Evolutionary conservation across 1,140 invertebrate species (phyloP).

Genomic region (Papilio aristodemus): DNA sequence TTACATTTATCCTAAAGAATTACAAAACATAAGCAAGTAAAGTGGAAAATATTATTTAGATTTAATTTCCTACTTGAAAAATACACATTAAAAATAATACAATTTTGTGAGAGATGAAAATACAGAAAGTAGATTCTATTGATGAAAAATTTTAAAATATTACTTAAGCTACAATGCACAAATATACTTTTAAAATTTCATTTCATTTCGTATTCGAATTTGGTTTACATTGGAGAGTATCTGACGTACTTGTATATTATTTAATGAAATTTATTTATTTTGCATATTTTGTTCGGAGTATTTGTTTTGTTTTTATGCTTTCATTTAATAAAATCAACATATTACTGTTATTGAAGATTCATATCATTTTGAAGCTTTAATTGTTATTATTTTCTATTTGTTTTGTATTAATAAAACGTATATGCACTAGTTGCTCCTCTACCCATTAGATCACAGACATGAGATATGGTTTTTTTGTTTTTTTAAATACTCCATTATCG

Average conservation of each 20-base stretch:
- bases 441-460: too few species aligned
- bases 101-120: background rate
- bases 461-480: too few species aligned
- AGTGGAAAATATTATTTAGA: too few species aligned
- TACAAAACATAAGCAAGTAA: too few species aligned
- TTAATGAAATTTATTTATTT: background rate
- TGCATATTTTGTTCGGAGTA: background rate
- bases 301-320: constrained; percentile 7
- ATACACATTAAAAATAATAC: too few species aligned
- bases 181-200: background rate
- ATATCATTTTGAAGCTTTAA: background rate
- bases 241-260: background rate
- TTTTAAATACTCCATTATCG: too few species aligned
- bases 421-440: too few species aligned
- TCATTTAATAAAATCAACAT: background rate
- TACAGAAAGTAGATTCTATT: background rate
- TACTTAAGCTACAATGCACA: background rate
- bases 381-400: too few species aligned
- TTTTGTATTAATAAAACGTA: too few species aligned
- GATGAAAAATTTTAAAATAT: background rate
- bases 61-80: too few species aligned
- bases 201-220: background rate
- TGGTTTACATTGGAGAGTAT: constrained; percentile 4
- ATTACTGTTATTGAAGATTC: background rate
- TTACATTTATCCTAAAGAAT: too few species aligned